phyloP scores from a whole-genome alignment of 2,888 invertebrate genomes.

The Pseudoips prasinana region DNA sequence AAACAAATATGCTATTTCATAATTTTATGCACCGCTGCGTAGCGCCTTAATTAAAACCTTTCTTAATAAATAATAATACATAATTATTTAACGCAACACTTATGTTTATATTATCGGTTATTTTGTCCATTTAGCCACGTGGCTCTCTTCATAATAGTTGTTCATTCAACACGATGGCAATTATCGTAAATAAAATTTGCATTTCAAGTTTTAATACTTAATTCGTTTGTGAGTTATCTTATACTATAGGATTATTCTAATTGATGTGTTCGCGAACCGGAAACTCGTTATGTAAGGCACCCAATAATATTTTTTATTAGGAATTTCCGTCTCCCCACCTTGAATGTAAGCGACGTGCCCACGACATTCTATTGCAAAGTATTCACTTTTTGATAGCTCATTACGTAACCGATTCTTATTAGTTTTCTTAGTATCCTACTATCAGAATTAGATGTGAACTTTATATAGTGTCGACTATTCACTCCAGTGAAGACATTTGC shows the following conservation, averaged over 20 bases:
- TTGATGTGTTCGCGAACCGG: conserved; percentile 33
- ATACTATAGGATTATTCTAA: conserved; percentile 28
- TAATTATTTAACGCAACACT: too few relatives aligned
- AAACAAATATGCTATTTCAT: too few relatives aligned
- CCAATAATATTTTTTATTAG: conserved; percentile 39
- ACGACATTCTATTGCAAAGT: conserved; percentile 31
- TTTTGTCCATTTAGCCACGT: conserved; percentile 25
- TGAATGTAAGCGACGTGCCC: conserved; percentile 20
- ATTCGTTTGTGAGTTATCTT: conserved; percentile 20
- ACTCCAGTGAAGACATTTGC: too few relatives aligned
- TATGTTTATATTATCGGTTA: conserved; percentile 8
- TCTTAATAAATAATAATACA: too few relatives aligned
- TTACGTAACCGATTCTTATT: conserved; percentile 23
- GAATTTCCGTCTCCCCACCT: conserved; percentile 49
- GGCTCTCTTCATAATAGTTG: conserved; percentile 12
- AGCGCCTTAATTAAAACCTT: too few relatives aligned
- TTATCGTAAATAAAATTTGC: conserved; percentile 27
- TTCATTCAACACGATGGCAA: conserved; percentile 18
- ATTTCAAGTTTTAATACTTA: conserved; percentile 29
- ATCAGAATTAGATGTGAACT: conserved; percentile 5
- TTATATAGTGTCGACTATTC: too few relatives aligned
- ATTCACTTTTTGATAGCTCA: conserved; percentile 22
- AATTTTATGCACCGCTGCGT: too few relatives aligned
- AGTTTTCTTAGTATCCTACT: conserved; percentile 11
- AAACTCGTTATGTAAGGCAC: conserved; percentile 42